These are phyloP conservation scores for Sesia apiformis DNA, from an alignment of 2,888 invertebrate genomes.

Conservation along the genomic window DNA sequence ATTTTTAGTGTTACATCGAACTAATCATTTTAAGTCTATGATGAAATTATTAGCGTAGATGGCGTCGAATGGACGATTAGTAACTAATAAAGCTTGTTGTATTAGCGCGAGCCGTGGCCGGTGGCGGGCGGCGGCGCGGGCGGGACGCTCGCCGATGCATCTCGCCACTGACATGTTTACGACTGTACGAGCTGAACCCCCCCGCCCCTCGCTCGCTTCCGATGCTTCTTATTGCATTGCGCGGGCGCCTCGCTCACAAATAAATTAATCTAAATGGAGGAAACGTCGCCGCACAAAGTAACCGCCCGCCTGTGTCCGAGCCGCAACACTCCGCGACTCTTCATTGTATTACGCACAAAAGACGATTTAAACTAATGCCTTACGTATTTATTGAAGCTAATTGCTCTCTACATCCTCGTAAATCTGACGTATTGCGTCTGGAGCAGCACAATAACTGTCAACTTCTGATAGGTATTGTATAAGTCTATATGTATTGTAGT, in stretches of 20 bases:
- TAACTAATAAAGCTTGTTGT: no score
- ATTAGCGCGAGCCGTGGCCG: background rate
- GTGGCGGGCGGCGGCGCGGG: constrained; percentile 12
- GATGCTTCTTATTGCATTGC: constrained; percentile 34
- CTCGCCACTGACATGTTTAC: constrained; percentile 51
- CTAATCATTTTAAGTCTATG: no score
- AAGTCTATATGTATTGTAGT: no score
- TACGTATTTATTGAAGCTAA: no score
- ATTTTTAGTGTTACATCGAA: no score
- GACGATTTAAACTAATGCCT: background rate
- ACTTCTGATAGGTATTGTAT: no score
- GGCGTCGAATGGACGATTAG: no score
- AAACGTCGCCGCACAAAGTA: constrained; percentile 25
- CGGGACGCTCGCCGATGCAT: constrained; percentile 31
- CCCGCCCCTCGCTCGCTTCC: constrained; percentile 4
- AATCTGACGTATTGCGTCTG: no score
- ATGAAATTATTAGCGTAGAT: no score
- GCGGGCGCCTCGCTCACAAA: constrained; percentile 24
- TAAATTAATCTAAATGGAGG: constrained; percentile 53
- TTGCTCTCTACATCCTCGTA: no score
- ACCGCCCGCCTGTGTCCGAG: constrained; percentile 7
- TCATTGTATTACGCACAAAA: background rate
- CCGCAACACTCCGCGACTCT: background rate
- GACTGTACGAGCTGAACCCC: constrained; percentile 19
- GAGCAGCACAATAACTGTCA: no score